Evolutionary conservation across 2,888 invertebrate genomes (phyloP), one percentile per base, ranked within the genome.

Genomic region (Marasmarcha lunaedactyla): DNA sequence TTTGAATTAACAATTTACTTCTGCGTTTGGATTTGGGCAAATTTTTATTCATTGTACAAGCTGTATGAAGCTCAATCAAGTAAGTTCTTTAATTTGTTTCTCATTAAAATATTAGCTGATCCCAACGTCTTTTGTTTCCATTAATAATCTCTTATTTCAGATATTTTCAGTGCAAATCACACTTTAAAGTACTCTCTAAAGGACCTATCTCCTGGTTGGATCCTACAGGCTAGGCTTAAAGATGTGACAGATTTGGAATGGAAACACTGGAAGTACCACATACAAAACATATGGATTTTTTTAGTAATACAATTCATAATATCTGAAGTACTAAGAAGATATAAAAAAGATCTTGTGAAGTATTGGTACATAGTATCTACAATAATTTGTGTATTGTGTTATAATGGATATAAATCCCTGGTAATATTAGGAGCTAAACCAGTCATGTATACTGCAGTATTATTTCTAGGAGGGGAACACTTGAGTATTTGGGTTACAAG

Each of bases 231-330:
- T 15, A 74, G 85, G 51, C 83, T 81, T 45, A 86, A 86, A 70
- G 92, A 92, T 71, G 67, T 74, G 14, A 86, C 90, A 13, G 92
- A 92, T 69, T 74, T 85, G 56, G 92, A 92, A 74, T 92, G 92
- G 92, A 85, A 70, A 54, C 78, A 85, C 41, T 89, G 88, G 84
- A 85, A 86, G 52, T 84, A 72, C 46, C 81, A 86, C 40, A 60
- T 88, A 38, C 59, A 68, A 35, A 68, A 63, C 45, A 63, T 87
- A 38, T 74, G 85, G 57, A 83, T 85, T 39, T 89, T 87, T 79
- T 56, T 88, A 45, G 50, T 85, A 42, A 41, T 85, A 15, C 87
- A 90, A 53, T 70, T 87, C 47, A 14, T 81, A 36, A 53, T 86
- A 40, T 84, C 87, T 25, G 87, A 89, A 61, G 46, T 74, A 15